Evolutionary conservation across 2,797 vertebrate species (phyloP), one percentile per base, ranked within the genome.

Genomic region (Alca torda): DNA sequence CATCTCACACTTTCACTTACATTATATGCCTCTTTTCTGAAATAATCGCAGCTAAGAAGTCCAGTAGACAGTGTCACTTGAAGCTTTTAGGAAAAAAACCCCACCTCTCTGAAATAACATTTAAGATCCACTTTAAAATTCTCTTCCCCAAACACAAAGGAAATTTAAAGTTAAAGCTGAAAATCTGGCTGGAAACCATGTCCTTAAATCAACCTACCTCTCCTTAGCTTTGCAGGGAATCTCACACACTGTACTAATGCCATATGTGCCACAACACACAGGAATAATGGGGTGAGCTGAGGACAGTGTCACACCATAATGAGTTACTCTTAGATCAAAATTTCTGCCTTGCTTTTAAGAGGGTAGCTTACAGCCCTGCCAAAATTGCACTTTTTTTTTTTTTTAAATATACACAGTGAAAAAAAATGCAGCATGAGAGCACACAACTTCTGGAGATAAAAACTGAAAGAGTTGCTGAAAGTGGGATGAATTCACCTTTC

Each of bases 201-300:
- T 96, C 93, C 94, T 97, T 93, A 97, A 96, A 96, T 97, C 96
- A 97, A 97, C 95, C 95, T 96, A 96, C 93, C 95, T 96, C 95
- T 96, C 95, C 94, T 91, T 96, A 95, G 96, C 97, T 96, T 97
- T 97, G 95, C 96, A 97, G 96, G 95, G 93, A 97, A 95, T 96
- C 95, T 96, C 95, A 96, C 96, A 96, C 93, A 91, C 94, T 97
- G 95, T 96, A 96, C 97, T 96, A 96, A 96, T 97, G 97, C 96
- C 96, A 97, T 96, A 97, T 97, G 97, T 96, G 97, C 96, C 95
- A 95, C 90, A 95, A 92, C 96, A 96, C 93, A 95, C 89, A 96
- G 97, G 96, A 96, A 96, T 96, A 97, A 96, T 94, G 90, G 96
- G 93, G 96, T 97, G 96, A 97, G 87, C 24, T 96, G 96, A 96